phyloP scores from a whole-genome alignment of 1,140 invertebrate species.

The Metopolophium dirhodum region DNA sequence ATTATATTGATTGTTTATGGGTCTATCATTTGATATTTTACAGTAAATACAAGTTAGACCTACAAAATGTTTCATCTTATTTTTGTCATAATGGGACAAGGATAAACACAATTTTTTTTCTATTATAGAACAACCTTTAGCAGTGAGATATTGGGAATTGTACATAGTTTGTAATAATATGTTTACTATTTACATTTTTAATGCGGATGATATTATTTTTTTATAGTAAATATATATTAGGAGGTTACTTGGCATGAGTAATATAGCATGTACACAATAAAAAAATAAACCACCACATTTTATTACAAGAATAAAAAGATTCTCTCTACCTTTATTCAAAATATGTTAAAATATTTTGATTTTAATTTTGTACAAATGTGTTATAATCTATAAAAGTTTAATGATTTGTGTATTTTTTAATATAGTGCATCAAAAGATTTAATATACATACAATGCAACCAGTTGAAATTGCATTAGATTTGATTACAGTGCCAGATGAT shows the following conservation, averaged over 20 bases:
- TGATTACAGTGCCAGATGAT: constrained; percentile 49
- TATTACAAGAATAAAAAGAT: not conserved
- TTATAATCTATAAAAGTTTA: not conserved
- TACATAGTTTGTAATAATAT: too few species aligned
- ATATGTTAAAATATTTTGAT: not conserved
- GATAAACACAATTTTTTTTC: too few species aligned
- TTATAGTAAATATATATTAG: not conserved
- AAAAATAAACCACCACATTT: too few species aligned
- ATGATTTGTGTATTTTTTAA: not conserved
- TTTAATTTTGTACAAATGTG: not conserved
- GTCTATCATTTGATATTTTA: too few species aligned
- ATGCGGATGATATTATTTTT: not conserved
- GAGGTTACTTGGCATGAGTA: not conserved
- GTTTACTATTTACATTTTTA: too few species aligned
- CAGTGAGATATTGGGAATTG: too few species aligned
- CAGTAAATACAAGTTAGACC: too few species aligned
- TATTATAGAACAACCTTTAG: too few species aligned
- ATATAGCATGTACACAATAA: too few species aligned
- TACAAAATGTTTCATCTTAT: too few species aligned
- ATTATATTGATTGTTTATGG: too few species aligned
- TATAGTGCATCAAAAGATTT: constrained; percentile 46
- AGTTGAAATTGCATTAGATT: constrained; percentile 42
- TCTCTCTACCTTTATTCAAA: not conserved
- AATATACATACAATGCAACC: constrained; percentile 19
- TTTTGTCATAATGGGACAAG: too few species aligned